These are phyloP conservation scores for Caenorhabditis sulstoni DNA, from an alignment of 2,888 invertebrate species.

Conservation along the genomic window DNA sequence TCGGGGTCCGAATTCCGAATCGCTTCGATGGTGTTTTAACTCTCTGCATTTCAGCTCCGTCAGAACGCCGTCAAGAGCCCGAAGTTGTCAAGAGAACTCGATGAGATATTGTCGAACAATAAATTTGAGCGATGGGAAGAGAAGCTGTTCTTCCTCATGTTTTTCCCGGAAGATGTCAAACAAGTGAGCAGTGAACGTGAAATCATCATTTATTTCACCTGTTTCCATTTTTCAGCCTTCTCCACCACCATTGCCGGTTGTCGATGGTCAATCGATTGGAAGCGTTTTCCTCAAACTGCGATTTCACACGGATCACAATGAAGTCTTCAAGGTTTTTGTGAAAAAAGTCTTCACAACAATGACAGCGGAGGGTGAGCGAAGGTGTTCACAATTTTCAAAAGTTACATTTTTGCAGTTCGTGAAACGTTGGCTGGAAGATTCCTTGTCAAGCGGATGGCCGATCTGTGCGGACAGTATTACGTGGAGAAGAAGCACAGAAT, in stretches of 20 bases:
- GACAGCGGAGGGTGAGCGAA: constrained; percentile 5
- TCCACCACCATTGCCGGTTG: too few relatives aligned
- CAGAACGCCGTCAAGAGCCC: neutral
- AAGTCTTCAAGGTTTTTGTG: constrained; percentile 25
- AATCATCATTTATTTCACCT: too few relatives aligned
- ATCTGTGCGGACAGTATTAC: neutral
- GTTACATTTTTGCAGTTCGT: constrained; percentile 17
- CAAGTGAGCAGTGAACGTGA: neutral
- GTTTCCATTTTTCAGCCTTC: too few relatives aligned
- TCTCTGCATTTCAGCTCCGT: constrained; percentile 33
- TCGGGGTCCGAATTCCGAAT: constrained; percentile 3
- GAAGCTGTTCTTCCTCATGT: constrained; percentile 2
- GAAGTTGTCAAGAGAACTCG: neutral
- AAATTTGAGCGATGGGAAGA: constrained; percentile 13
- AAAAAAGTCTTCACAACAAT: constrained; percentile 6
- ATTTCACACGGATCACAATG: constrained; percentile 20
- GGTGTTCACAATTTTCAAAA: neutral
- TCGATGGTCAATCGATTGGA: constrained; percentile 15
- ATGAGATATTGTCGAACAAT: neutral
- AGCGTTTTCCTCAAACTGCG: constrained; percentile 5
- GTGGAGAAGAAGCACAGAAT: neutral
- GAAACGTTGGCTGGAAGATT: constrained; percentile 14
- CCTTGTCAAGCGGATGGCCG: constrained; percentile 17
- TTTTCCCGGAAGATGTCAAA: neutral
- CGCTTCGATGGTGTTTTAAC: neutral